Percentiles rank a stretch among this genome's conserved stretches.
These are phyloP conservation scores for Chiroxiphia lanceolata DNA, from an alignment of 2,797 vertebrate species.

Conservation along the genomic window DNA sequence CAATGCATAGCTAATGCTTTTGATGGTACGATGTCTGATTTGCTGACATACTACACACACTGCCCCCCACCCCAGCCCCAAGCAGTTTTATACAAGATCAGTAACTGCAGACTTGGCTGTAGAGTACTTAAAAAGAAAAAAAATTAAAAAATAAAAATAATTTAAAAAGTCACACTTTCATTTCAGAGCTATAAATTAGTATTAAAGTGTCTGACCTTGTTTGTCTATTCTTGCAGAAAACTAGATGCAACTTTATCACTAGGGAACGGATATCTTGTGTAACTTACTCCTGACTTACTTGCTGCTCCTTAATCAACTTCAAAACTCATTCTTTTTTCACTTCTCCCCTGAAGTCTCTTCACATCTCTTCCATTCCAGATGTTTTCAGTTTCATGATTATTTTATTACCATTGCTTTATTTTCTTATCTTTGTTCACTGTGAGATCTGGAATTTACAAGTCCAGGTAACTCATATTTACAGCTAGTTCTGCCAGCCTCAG, in stretches of 20 bases:
- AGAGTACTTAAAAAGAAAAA: neutral
- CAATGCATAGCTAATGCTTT: neutral
- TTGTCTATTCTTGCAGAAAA: neutral
- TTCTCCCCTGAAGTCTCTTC: neutral
- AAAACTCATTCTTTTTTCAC: neutral
- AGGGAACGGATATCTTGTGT: neutral
- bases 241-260: neutral
- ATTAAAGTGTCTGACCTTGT: neutral
- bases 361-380: neutral
- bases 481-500: neutral
- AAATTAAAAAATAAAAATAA: neutral
- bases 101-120: neutral
- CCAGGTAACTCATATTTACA: neutral
- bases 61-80: accelerated
- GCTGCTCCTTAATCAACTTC: neutral
- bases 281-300: neutral
- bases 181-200: neutral
- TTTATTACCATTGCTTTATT: neutral
- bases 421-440: neutral
- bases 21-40: neutral
- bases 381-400: neutral
- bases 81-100: neutral
- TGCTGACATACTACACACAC: neutral
- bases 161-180: neutral
- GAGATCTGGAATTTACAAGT: neutral